phyloP scores from a whole-genome alignment of 2,888 invertebrate species.

The Parnassius mnemosyne region DNA sequence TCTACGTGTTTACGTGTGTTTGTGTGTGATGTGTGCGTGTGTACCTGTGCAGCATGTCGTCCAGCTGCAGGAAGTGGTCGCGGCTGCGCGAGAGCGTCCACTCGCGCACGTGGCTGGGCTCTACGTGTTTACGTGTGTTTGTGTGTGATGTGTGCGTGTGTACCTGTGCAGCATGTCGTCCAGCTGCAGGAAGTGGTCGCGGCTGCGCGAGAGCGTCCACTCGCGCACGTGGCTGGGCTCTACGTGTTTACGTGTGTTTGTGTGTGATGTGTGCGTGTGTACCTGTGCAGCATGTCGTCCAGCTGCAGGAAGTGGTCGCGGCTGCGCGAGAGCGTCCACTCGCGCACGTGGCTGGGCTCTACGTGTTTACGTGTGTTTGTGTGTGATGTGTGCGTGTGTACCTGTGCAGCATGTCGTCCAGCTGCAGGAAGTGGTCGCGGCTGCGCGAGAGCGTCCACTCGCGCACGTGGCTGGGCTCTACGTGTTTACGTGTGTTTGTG shows the following conservation, averaged over 20 bases:
- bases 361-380: no score
- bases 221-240: conserved; percentile 80
- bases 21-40: no score
- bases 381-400: conserved; percentile 29
- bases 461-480: conserved; percentile 77
- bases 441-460: conserved; percentile 93
- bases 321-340: conserved; percentile 92
- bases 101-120: conserved; percentile 79
- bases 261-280: no score
- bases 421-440: conserved; percentile 91
- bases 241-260: no score
- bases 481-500: no score
- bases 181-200: conserved; percentile 92
- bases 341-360: conserved; percentile 79
- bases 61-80: conserved; percentile 93
- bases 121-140: no score
- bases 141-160: no score
- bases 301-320: conserved; percentile 93
- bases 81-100: conserved; percentile 93
- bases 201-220: conserved; percentile 92
- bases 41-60: conserved; percentile 93
- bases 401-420: conserved; percentile 96
- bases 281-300: conserved; percentile 95
- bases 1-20: no score
- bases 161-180: conserved; percentile 95